Evolutionary conservation across 2,797 vertebrate genomes (phyloP), one percentile per base, ranked within the genome.

Genomic region (Poeciliopsis infans): DNA sequence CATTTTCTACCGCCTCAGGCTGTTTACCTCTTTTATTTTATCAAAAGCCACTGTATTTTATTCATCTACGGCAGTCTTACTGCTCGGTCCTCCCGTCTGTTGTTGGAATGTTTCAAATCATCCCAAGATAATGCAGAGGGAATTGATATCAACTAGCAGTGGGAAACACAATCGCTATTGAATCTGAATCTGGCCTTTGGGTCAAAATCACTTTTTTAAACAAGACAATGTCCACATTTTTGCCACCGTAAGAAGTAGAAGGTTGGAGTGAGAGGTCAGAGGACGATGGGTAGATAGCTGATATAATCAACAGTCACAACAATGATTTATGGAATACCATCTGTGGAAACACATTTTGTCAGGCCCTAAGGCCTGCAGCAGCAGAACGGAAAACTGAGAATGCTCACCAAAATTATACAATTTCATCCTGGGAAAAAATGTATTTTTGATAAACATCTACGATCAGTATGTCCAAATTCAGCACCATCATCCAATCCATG

Each of bases 21-120:
- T 91, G 85, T 92, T 90, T 86, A 86, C 87, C 85, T 79, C 64
- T 51, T 79, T 41, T 23, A 49, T 71, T 59, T 55, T 45, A 85
- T 89, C 68, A 86, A 82, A 87, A 82, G 51, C 33, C 47, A 49
- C 39, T 77, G 51, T 18, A 68, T 84, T 86, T 82, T 77, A 74
- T 85, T 83, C 68, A 72, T 87, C 73, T 69, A 74, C 64, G 77
- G 59, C 77, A 59, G 15, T 77, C 70, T 77, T 73, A 81, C 59
- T 82, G 36, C 18, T 0, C 11, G 59, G 64, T 45, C 47, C 78
- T 83, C 55, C 59, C 68, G 39, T 43, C 41, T 45, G 16, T 83
- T 57, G 33, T 20, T n/a, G 64, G 18, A 51, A 74, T 20, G 78
- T 83, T 59, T 76, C 43, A 64, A 77, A 81, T 77, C 66, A 43